Evolutionary conservation across 2,888 invertebrate species (phyloP), one percentile per base, ranked within the genome.

Genomic region (Epiblema foenella): DNA sequence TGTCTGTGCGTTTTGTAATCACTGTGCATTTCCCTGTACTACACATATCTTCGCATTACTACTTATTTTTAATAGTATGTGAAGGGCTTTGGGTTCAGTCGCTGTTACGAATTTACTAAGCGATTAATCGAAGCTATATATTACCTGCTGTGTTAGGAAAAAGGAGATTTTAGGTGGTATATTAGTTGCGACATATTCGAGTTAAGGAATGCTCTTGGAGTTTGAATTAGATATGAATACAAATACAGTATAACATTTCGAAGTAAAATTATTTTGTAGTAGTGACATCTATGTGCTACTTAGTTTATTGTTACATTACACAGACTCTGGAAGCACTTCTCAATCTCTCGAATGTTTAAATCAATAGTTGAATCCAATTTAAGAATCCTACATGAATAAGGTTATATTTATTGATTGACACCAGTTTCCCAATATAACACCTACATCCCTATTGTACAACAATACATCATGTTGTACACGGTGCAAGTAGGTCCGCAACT

Each of bases 371-470:
- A 66, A 33, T 49, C 70, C 63, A 64, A 72, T 68, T n/a, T 75
- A 68, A 72, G 71, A 71, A 75, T 60, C 76, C 59, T 66, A 74
- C 68, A 68, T 62, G 49, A 49, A 20, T 42, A 52, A 33, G 58
- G 37, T 64, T 51, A 65, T 58, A 65, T 52, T 56, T 52, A 66
- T 58, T 66, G 54, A 57, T 72, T 69, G 56, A 69, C 58, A 69
- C 75, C 60, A 65, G 75, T 74, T 74, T 78, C 79, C 87, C 81
- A 86, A 88, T 86, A 86, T 85, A 88, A 86, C 88, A 89, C 86
- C 86, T 88, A 87, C 82, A 79, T 73, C 75, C 72, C 76, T 73
- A 75, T 52, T 42, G 15, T 33, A 62, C 54, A 59, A 54, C 49
- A 51, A 20, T 42, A 63, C 10, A 20, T 52, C 3, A 52, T 18